Conservation (phyloP, 35 echinoderm and acorn worm species). For the Diadema setosum region DNA sequence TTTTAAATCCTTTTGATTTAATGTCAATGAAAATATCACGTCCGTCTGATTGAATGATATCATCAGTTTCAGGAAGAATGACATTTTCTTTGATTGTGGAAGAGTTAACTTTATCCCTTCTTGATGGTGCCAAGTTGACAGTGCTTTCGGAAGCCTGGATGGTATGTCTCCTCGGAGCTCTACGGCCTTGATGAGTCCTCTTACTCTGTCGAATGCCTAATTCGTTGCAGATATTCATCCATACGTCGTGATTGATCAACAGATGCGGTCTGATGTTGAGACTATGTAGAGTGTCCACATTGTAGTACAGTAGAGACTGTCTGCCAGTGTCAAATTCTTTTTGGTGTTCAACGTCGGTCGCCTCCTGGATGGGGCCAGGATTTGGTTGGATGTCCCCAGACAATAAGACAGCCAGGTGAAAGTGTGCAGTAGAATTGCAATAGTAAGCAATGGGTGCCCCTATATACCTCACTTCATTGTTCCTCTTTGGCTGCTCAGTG, state of each 20-base stretch:
- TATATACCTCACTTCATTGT: not conserved
- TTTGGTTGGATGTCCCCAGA: not conserved
- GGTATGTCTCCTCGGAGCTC: not conserved
- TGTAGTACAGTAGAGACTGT: not conserved
- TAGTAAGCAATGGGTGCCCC: not conserved
- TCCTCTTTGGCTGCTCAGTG: not conserved
- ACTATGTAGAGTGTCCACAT: not conserved
- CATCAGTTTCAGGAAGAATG: not conserved
- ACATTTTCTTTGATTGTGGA: no score
- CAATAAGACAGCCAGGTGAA: not conserved
- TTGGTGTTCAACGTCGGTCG: not conserved
- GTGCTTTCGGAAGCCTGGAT: not conserved
- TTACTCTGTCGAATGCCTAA: not conserved
- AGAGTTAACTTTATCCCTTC: not conserved
- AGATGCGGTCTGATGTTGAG: no score
- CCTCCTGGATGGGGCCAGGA: not conserved
- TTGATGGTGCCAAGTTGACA: not conserved
- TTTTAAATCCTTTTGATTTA: not conserved
- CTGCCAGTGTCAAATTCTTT: not conserved
- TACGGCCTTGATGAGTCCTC: not conserved
- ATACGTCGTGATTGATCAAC: no score
- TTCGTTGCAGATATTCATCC: not conserved
- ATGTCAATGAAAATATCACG: not conserved
- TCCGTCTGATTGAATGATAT: not conserved
- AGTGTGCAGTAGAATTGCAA: not conserved